Evolutionary conservation across 2,888 invertebrate genomes (phyloP).

Genomic region (Microchrysa polita): DNA sequence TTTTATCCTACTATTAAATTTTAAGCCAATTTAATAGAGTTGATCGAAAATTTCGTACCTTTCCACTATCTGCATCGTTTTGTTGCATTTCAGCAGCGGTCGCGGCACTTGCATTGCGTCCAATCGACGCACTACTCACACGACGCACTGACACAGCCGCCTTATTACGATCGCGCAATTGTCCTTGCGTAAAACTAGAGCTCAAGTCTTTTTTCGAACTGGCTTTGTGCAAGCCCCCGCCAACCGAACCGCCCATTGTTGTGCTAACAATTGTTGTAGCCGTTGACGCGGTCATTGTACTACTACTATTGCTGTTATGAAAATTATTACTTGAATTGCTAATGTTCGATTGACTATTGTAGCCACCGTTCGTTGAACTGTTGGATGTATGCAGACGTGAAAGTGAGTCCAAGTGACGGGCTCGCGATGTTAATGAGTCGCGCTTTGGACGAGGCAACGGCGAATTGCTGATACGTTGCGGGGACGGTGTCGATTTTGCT

Average conservation of each 20-base stretch:
- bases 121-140: slow-evolving; percentile 63
- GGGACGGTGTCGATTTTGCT: slow-evolving; percentile 53
- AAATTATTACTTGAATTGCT: slow-evolving; percentile 46
- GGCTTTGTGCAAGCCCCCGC: slow-evolving; percentile 44
- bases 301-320: slow-evolving; percentile 46
- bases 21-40: slow-evolving; percentile 65
- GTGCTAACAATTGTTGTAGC: slow-evolving; percentile 18
- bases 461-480: slow-evolving; percentile 58
- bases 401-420: slow-evolving; percentile 67
- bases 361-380: slow-evolving; percentile 52
- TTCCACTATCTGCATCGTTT: slow-evolving; percentile 62
- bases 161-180: slow-evolving; percentile 54
- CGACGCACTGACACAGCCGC: slow-evolving; percentile 54
- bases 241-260: slow-evolving; percentile 40
- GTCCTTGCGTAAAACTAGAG: slow-evolving; percentile 52
- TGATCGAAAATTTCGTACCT: slow-evolving; percentile 65
- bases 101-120: slow-evolving; percentile 49
- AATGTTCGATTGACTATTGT: slow-evolving; percentile 21
- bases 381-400: slow-evolving; percentile 62
- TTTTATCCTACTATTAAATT: slow-evolving; percentile 55
- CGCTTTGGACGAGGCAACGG: slow-evolving; percentile 63
- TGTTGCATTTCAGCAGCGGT: slow-evolving; percentile 51
- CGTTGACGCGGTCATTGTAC: slow-evolving; percentile 10
- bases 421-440: slow-evolving; percentile 67
- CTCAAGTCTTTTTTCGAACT: slow-evolving; percentile 52